Conservation (phyloP, 2,888 invertebrate species). For the Metallyticus violacea region DNA sequence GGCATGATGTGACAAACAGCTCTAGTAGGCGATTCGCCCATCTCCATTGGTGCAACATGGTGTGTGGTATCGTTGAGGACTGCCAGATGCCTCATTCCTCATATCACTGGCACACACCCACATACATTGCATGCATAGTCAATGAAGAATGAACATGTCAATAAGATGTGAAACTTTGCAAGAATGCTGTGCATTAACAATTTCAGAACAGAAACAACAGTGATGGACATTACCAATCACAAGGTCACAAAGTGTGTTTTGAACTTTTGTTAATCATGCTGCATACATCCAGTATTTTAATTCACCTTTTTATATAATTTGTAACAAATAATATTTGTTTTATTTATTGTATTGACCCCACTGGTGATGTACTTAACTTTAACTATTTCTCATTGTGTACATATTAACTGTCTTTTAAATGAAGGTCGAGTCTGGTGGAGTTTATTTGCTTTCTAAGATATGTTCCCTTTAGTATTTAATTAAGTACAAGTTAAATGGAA, state of each 20-base stretch:
- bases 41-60: neutral
- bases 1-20: neutral
- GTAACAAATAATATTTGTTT: slow-evolving; percentile 1
- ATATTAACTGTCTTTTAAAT: slow-evolving; percentile 1
- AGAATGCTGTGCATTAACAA: no score
- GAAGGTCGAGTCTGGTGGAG: slow-evolving; percentile 21
- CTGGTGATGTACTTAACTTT: slow-evolving; percentile 22
- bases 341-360: slow-evolving; percentile 21
- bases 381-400: slow-evolving; percentile 9
- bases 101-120: neutral
- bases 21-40: no score
- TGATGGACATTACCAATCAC: neutral
- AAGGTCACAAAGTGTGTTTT: slow-evolving; percentile 13
- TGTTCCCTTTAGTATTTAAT: slow-evolving; percentile 19
- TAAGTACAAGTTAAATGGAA: neutral
- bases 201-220: no score
- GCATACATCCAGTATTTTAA: slow-evolving; percentile 24
- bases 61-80: neutral
- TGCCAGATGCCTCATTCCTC: neutral
- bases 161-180: no score
- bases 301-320: neutral
- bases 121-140: neutral
- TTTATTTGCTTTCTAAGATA: slow-evolving; percentile 10
- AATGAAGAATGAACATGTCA: no score
- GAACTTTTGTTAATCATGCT: neutral